Base-by-base conservation (phyloP, 2,797 vertebrate genomes). In the Cryptoblepharus egeriae region DNA sequence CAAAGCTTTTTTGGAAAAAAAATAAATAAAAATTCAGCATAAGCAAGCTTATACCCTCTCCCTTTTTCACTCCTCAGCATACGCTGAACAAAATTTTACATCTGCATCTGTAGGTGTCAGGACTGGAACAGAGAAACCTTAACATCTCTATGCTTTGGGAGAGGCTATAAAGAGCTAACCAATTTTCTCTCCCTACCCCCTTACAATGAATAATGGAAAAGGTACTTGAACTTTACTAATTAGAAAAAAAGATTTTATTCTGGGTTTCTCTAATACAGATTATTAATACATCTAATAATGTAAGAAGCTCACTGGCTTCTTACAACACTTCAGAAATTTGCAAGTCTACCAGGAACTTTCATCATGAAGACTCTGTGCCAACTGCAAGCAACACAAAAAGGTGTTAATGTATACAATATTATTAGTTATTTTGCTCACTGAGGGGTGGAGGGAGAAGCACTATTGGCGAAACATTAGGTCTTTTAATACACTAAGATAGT, bases 151-250 rank as follows among this genome's bases (percentile, higher is more conserved):
- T 55, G 76, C 45, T 90, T 80, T 90, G 82, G 57, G 88, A 90
- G 83, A 88, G 65, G 78, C 75, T 90, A 83, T 70, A 32, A 57
- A 90, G 57, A 80, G 86, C 79, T 90, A 91, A 79, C 80, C 83
- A 30, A 57, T 85, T 77, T 90, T 77, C 88, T 88, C 52, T 16
- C 75, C 4, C 39, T 32, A 67, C 3, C 37, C 28, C 72, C 30
- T 1, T 6, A 82, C 87, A 30, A 92, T 84, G 87, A 92, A 88
- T 91, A 94, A 88, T 88, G 52, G 81, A 90, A 86, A 71, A 90
- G 70, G 72, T 81, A 90, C 45, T 90, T 86, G 77, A 87, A 83
- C 13, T 0, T 70, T 71, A 55, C 77, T 87, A 89, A 85, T 86
- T 70, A 86, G 75, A 80, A 9, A 75, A 9, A 75, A 77, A 42